Base-by-base conservation (phyloP, 1,140 invertebrate species). In the Acromyrmex heyeri region DNA sequence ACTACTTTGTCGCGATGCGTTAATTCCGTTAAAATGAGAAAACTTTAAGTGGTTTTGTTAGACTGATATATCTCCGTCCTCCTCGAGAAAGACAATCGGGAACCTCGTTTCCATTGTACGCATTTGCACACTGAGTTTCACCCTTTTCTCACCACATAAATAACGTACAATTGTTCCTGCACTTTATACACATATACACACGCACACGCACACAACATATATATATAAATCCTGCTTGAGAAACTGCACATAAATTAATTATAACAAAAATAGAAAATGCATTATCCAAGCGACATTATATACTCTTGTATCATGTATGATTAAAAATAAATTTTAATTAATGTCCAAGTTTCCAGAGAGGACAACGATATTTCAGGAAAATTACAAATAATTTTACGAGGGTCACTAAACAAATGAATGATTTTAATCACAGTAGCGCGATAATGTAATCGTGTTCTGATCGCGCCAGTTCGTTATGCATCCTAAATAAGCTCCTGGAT, bases 1-100 rank as follows among this genome's bases (percentile, higher is more conserved):
- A 75, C 3, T 75, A 53, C 18, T 75, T 75, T 61, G 79, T 83
- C 69, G 79, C 44, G 55, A 18, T 27, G 44, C 55, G 79, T 83
- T 83, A 73, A 83, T 83, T 83, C 79, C 57, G 24, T 73, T 83
- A 73, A 83, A 83, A 75, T 73, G 69, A 83, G 79, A 75, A 83
- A 83, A 83, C 69, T 83, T 83, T 73, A 83, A 83, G 38, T 61
- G 44, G 55, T 50, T 83, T 48, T 61, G 69, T 48, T 59, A 61
- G 44, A 73, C 79, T 30, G 79, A 83, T 75, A 14, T 44, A 69
- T 81, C 21, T 14, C 14, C 27, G 12, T 62, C 7, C 24, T 18
- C 38, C 55, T 48, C 79, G 69, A 75, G 72, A 83, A 48, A 83
- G 79, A 73, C 79, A 83, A 83, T 83, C 69, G 44, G 38, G 18